A percentile compares a stretch with the other conserved stretches of the same genome.
These are phyloP conservation scores for Mastomys natalensis DNA, from an alignment of 2,113 vertebrate genomes.

Conservation along the genomic window DNA sequence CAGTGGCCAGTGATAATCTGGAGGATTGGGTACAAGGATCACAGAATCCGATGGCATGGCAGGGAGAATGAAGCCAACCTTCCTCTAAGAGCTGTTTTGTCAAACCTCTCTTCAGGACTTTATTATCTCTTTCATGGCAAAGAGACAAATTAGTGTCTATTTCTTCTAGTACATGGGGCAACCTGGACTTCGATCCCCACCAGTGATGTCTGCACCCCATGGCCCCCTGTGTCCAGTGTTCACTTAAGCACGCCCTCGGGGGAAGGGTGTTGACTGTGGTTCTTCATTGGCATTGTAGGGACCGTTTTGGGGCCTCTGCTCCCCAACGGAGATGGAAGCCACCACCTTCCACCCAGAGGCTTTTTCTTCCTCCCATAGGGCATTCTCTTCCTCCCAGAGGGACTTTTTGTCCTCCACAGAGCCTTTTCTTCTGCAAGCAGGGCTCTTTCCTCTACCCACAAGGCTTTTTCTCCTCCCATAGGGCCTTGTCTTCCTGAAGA, in stretches of 20 bases:
- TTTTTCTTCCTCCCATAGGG: conserved; percentile 73
- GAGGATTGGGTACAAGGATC: neutral
- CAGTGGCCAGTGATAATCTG: too few relatives aligned
- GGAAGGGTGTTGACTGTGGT: fast-evolving
- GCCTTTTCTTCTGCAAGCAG: conserved; percentile 67
- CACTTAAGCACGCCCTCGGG: conserved; percentile 17
- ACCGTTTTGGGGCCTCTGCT: neutral
- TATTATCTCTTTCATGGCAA: conserved; percentile 68
- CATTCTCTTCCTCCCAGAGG: conserved; percentile 65
- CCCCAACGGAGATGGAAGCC: neutral
- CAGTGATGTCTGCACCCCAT: neutral
- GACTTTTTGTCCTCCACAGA: conserved; percentile 70
- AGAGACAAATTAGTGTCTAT: conserved; percentile 26
- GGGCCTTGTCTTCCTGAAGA: conserved; percentile 64
- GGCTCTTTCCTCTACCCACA: conserved; percentile 61
- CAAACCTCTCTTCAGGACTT: conserved; percentile 54
- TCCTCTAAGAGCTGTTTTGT: neutral
- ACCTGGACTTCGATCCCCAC: neutral
- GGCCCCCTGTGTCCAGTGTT: neutral
- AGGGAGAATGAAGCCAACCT: neutral
- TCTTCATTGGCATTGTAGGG: neutral
- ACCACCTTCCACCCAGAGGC: conserved; percentile 21
- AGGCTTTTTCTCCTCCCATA: conserved; percentile 65
- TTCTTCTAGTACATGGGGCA: neutral
- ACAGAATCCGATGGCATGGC: neutral